A percentile compares a stretch with the other conserved stretches of the same genome.
Conservation (phyloP, 2,888 invertebrate genomes). For the Mycogona germanica region DNA sequence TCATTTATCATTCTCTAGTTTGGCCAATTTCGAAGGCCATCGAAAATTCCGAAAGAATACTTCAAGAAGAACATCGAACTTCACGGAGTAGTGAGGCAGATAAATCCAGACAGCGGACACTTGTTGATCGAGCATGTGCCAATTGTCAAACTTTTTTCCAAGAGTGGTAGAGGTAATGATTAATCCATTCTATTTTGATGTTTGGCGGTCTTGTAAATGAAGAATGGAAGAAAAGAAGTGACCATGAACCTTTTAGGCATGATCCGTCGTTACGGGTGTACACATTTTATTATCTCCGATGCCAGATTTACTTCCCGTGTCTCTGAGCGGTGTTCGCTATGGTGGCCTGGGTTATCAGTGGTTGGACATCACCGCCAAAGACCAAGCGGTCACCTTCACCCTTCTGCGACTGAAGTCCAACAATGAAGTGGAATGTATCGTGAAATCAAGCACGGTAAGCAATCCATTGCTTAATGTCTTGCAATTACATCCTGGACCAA, state of each 20-base stretch:
- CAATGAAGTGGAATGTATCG: constrained; percentile 7
- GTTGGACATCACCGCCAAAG: constrained; percentile 3
- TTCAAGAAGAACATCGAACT: constrained; percentile 4
- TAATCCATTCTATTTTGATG: background rate
- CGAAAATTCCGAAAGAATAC: constrained; percentile 10
- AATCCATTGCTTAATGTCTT: background rate
- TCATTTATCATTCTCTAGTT: constrained; percentile 1
- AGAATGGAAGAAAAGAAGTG: background rate
- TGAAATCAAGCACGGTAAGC: background rate
- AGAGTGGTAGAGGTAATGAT: background rate
- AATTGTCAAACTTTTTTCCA: background rate
- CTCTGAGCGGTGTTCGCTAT: constrained; percentile 1
- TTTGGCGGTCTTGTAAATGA: no score
- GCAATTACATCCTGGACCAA: background rate
- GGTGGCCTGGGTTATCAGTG: constrained; percentile 9
- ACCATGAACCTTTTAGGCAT: no score
- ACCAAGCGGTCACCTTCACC: constrained; percentile 8
- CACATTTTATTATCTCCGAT: no score
- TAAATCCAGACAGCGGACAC: constrained; percentile 10
- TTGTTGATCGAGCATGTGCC: constrained; percentile 13
- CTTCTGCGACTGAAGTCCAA: constrained; percentile 1
- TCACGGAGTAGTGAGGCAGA: constrained; percentile 3
- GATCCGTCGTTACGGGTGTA: no score
- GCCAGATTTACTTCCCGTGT: constrained; percentile 6
- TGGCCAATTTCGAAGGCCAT: constrained; percentile 1